Conservation (phyloP, 2,113 vertebrate genomes). For the Urocolius indicus region DNA sequence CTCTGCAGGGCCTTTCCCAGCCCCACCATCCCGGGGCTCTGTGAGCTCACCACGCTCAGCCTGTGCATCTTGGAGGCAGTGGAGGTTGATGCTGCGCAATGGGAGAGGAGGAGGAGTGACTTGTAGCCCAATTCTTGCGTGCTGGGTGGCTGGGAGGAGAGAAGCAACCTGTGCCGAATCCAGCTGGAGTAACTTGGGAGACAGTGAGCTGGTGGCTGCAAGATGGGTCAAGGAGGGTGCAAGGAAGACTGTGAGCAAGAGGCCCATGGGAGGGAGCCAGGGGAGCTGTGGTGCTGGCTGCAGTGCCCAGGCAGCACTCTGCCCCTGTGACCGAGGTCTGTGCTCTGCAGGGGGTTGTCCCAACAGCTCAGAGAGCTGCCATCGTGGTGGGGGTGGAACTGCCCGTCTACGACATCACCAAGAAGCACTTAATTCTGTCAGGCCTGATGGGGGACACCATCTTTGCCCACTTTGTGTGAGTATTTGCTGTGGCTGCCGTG, state of each 20-base stretch:
- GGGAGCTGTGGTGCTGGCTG: background rate
- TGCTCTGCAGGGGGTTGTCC: constrained; percentile 86
- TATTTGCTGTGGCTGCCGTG: background rate
- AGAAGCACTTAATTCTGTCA: constrained; percentile 92
- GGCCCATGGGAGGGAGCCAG: background rate
- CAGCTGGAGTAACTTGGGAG: too few relatives aligned
- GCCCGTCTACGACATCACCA: constrained; percentile 93
- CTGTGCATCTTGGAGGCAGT: too few relatives aligned
- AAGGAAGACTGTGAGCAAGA: fast-evolving
- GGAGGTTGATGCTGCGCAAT: too few relatives aligned
- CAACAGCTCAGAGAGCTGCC: constrained; percentile 92
- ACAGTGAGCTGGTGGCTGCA: background rate
- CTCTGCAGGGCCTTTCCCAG: too few relatives aligned
- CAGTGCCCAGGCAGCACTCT: background rate
- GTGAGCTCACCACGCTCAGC: too few relatives aligned
- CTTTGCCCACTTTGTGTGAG: constrained; percentile 92
- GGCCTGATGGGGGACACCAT: constrained; percentile 92
- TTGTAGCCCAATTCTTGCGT: too few relatives aligned
- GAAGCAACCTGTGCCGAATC: too few relatives aligned
- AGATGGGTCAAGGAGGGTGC: background rate
- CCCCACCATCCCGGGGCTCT: too few relatives aligned
- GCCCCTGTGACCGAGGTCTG: background rate
- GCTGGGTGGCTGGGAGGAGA: too few relatives aligned
- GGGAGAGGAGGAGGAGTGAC: too few relatives aligned
- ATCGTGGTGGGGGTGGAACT: constrained; percentile 94